These are phyloP conservation scores for Furnarius figulus DNA, from an alignment of 2,113 vertebrate genomes.

Conservation along the genomic window DNA sequence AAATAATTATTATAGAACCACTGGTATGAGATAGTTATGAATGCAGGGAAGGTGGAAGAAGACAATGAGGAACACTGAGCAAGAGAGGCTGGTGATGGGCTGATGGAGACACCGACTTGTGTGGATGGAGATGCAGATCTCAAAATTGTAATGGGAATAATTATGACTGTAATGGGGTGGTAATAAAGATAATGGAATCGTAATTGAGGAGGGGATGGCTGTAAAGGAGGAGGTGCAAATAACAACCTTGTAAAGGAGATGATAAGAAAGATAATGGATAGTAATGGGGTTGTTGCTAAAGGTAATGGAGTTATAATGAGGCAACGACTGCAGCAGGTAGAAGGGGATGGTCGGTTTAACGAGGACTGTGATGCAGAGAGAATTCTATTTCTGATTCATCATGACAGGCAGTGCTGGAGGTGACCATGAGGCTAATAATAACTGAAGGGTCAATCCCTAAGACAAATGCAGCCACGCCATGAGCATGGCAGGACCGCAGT, in stretches of 20 bases:
- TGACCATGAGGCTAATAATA: conserved; percentile 28
- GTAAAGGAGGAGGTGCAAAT: conserved; percentile 70
- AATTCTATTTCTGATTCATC: conserved; percentile 4
- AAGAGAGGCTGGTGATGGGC: neutral
- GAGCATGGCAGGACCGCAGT: neutral
- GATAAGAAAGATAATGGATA: conserved; percentile 69
- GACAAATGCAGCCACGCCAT: neutral
- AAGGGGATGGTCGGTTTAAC: conserved; percentile 51
- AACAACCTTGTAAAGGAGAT: conserved; percentile 61
- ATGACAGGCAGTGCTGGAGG: neutral
- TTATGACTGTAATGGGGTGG: conserved; percentile 71
- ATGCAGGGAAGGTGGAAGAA: neutral
- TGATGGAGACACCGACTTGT: neutral
- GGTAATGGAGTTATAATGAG: conserved; percentile 79
- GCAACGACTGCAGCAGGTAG: conserved; percentile 15
- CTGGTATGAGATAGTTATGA: neutral
- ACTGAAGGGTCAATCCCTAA: conserved; percentile 23
- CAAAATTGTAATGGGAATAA: conserved; percentile 70
- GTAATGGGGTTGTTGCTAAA: conserved; percentile 69
- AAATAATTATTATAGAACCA: conserved; percentile 18
- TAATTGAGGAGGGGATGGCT: conserved; percentile 75
- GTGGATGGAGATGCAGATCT: conserved; percentile 50
- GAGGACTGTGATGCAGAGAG: conserved; percentile 12
- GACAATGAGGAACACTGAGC: neutral
- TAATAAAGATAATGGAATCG: conserved; percentile 76